Base-by-base conservation (phyloP, 2,113 vertebrate species). In the Ondatra zibethicus region DNA sequence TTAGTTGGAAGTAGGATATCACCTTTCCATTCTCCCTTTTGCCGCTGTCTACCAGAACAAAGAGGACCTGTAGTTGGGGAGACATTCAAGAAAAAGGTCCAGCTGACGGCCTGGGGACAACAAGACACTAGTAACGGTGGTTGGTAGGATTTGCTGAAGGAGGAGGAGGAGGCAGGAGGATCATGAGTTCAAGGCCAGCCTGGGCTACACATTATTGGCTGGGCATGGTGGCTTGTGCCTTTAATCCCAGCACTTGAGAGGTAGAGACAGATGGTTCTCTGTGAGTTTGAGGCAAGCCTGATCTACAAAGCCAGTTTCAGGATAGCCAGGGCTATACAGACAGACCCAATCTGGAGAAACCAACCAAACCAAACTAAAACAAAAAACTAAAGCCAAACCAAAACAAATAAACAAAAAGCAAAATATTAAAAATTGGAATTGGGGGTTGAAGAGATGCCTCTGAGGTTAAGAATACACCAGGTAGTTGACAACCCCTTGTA, bases 1-100 rank as follows among this genome's bases (percentile, higher is more conserved):
- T 99, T 73, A 99, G 97, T 27, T 98, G 98, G 94, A 99, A 99
- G 98, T 99, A 99, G 0, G 98, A 98, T 80, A 99, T 84, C 9
- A 98, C 98, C 21, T 91, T 98, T 9, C 92, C 97, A 90, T 99
- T 99, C 91, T 98, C 98, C 88, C 98, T 98, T 52, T 98, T 50
- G 4, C 97, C 97, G 65, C 98, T 99, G 45, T 99, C 99, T 92
- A 99, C 97, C 96, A 99, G 97, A 87, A 99, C 98, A 78, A 99
- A 99, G 84, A 99, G 98, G 95, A 99, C 98, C 99, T 99, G 98
- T n/a, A 93, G 96, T 5, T 77, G 47, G 39, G 96, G 68, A 98
- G 45, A 96, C 92, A 87, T 45, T 36, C 84, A 93, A 1, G 2
- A 97, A 73, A 97, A 80, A 91, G 72, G 94, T 33, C 36, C 86